These are phyloP conservation scores for Nibea albiflora DNA, from an alignment of 2,113 vertebrate genomes.

Conservation along the genomic window DNA sequence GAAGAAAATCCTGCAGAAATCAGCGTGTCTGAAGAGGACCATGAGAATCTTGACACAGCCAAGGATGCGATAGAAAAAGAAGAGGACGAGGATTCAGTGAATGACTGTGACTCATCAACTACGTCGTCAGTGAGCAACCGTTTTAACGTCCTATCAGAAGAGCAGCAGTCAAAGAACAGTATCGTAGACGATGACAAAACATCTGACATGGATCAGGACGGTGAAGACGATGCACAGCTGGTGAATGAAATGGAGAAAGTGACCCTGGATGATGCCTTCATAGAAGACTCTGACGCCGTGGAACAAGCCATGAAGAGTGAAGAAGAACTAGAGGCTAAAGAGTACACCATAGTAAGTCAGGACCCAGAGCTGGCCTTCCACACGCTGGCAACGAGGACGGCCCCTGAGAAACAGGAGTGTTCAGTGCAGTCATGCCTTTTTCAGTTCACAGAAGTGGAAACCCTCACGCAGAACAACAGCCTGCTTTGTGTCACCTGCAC, in stretches of 20 bases:
- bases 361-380: slow-evolving; percentile 91
- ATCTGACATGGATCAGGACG: slow-evolving; percentile 41
- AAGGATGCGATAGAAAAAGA: slow-evolving; percentile 41
- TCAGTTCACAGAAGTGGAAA: slow-evolving; percentile 94
- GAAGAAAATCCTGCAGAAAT: slow-evolving; percentile 23
- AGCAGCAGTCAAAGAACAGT: slow-evolving; percentile 44
- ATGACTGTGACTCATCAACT: slow-evolving; percentile 32
- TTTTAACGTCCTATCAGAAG: slow-evolving; percentile 69
- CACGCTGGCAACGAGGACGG: slow-evolving; percentile 86
- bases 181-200: slow-evolving; percentile 33
- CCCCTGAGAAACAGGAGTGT: slow-evolving; percentile 84
- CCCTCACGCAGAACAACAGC: slow-evolving; percentile 90
- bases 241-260: slow-evolving; percentile 82
- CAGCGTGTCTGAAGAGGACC: slow-evolving; percentile 31
- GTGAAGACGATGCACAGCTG: slow-evolving; percentile 69
- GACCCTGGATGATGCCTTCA: slow-evolving; percentile 74
- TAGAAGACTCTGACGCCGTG: slow-evolving; percentile 76
- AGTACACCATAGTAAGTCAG: slow-evolving; percentile 84
- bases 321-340: slow-evolving; percentile 67
- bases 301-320: slow-evolving; percentile 66
- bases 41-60: not conserved
- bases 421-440: slow-evolving; percentile 91
- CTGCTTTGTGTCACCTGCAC: slow-evolving; percentile 93
- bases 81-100: slow-evolving; percentile 50
- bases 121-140: slow-evolving; percentile 59